Base-by-base conservation (phyloP, 2,797 vertebrate genomes). In the Sebastolobus alascanus region DNA sequence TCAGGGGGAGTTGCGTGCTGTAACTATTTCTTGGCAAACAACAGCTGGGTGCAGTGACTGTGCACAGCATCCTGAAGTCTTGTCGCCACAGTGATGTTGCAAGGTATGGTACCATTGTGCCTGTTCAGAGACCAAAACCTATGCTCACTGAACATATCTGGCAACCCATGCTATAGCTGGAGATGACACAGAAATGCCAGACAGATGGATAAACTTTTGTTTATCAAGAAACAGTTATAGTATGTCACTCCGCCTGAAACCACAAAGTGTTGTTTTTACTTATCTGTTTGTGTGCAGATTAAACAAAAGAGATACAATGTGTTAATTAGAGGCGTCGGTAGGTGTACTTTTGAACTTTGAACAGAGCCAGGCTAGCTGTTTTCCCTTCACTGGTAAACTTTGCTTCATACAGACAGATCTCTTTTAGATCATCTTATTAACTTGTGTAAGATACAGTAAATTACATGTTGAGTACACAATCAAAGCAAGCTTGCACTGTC, bases 71-170 rank as follows among this genome's bases (percentile, higher is more conserved):
- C 33, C 54, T 56, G 5, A 69, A 29, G 31, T 58, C 29, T 67
- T 73, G 52, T 66, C 0, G 1, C 64, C 43, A 46, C 35, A 29
- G n/a, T 25, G 14, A 52, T 56, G n/a, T 70, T 18, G 63, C 37
- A 65, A 46, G 46, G n/a, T 58, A 55, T 43, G 38, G 25, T 16
- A 4, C 31, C 37, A 37, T 25, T 61, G 33, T 77, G 18, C 20
- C 27, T 70, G 31, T 54, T 77, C 37, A 60, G 64, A 38, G 14
- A 82, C 37, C n/a, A 65, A 58, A 79, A 64, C 37, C 27, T 73
- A 22, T 31, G 63, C 22, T 82, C 63, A 18, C 55, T 65, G 66
- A 63, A 20, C 59, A 55, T 25, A 25, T 66, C 31, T 37, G 20
- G 13, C 16, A 46, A 43, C 33, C 10, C 11, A 6, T 56, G 6